These are phyloP conservation scores for Bubalus kerabau DNA, from an alignment of 2,113 vertebrate species.

Conservation along the genomic window DNA sequence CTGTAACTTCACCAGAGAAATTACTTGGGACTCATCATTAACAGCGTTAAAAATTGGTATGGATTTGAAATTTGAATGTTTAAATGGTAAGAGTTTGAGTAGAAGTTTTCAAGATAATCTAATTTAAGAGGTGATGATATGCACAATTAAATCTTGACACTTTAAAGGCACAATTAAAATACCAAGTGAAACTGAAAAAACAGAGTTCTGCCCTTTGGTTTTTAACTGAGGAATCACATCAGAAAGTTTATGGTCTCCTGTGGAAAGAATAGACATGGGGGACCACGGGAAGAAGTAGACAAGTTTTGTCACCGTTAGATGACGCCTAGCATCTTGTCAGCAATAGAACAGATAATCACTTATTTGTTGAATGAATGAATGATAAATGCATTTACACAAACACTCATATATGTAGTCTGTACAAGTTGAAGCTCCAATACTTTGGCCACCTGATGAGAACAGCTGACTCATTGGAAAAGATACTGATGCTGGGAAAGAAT, in stretches of 20 bases:
- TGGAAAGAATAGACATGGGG: neutral
- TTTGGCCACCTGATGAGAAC: neutral
- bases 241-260: neutral
- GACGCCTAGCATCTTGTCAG: neutral
- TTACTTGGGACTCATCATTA: neutral
- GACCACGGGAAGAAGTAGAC: neutral
- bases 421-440: neutral
- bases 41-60: neutral
- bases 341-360: neutral
- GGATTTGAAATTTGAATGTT: neutral
- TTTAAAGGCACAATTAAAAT: constrained; percentile 6
- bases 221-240: neutral
- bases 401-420: neutral
- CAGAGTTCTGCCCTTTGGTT: neutral
- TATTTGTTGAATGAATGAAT: neutral
- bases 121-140: neutral
- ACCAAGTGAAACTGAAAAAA: constrained; percentile 32
- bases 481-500: neutral
- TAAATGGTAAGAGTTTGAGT: neutral
- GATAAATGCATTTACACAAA: neutral
- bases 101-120: neutral
- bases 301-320: neutral
- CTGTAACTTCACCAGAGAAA: neutral
- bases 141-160: neutral
- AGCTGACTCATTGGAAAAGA: neutral